These are phyloP conservation scores for Melanophora roralis DNA, from an alignment of 2,888 invertebrate species.

Conservation along the genomic window DNA sequence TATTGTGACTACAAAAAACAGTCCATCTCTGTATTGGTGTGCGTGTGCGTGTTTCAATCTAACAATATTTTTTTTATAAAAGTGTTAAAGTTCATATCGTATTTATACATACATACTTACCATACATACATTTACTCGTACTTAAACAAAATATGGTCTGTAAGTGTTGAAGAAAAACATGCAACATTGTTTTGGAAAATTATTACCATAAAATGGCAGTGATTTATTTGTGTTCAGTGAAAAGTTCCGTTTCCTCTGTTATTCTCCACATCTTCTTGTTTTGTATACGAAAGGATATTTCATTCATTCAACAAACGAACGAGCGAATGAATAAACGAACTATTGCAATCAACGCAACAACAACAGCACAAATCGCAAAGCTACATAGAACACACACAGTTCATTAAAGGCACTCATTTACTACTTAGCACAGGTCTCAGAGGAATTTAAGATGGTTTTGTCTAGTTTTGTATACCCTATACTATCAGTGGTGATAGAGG, in stretches of 20 bases:
- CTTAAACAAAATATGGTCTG: not conserved
- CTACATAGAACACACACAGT: not conserved
- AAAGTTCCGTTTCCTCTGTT: conserved; percentile 66
- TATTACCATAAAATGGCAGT: conserved; percentile 67
- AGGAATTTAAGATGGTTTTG: conserved; percentile 27
- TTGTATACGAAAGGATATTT: conserved; percentile 46
- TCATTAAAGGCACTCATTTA: not conserved
- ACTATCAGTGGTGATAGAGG: too few relatives aligned
- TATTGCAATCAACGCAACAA: conserved; percentile 25
- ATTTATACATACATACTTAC: not conserved
- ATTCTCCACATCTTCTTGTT: conserved; percentile 33
- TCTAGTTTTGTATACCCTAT: conserved; percentile 40
- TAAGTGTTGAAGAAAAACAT: conserved; percentile 56
- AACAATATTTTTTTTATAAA: not conserved
- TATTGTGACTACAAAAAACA: too few relatives aligned
- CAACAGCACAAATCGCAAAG: not conserved
- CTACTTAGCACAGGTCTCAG: not conserved
- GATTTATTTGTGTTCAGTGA: conserved; percentile 67
- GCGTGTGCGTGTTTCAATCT: too few relatives aligned
- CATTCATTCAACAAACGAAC: conserved; percentile 10
- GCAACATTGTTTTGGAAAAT: conserved; percentile 66
- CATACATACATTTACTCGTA: not conserved
- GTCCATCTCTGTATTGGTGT: too few relatives aligned
- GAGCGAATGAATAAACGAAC: not conserved
- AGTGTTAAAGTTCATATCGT: not conserved